Evolutionary conservation across 2,113 vertebrate species (phyloP).

Genomic region (Litocranius walleri): DNA sequence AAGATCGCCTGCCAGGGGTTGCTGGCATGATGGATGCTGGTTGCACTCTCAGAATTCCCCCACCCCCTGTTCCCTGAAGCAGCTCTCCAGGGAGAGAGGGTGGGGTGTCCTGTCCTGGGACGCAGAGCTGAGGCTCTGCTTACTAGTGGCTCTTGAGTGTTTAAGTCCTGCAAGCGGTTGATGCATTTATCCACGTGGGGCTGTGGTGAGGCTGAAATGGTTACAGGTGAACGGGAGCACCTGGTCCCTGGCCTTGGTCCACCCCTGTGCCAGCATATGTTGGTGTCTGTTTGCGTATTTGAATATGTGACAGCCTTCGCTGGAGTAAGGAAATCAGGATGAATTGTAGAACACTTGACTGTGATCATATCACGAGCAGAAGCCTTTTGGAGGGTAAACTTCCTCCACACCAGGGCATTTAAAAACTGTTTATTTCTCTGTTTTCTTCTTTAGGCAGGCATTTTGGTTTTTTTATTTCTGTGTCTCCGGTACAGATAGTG

Average conservation of each 20-base stretch:
- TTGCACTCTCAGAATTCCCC: neutral
- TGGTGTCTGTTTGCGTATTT: neutral
- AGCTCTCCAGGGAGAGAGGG: neutral
- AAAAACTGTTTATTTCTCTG: neutral
- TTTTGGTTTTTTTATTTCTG: neutral
- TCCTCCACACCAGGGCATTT: neutral
- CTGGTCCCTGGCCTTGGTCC: neutral
- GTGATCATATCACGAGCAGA: neutral
- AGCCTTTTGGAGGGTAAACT: neutral
- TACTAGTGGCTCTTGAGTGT: fast-evolving
- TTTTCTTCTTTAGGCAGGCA: neutral
- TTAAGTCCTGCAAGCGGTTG: fast-evolving
- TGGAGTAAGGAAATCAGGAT: neutral
- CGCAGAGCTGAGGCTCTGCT: neutral
- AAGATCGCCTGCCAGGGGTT: neutral
- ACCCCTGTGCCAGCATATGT: fast-evolving
- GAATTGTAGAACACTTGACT: fast-evolving
- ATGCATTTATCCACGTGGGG: neutral
- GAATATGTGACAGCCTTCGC: too few relatives aligned
- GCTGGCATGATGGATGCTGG: neutral
- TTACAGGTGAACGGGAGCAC: neutral
- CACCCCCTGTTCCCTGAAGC: neutral
- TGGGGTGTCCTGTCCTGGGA: neutral
- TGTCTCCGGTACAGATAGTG: too few relatives aligned
- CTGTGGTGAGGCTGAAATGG: fast-evolving